A percentile compares a stretch with the other conserved stretches of the same genome.
These are phyloP conservation scores for Pseudonaja textilis DNA, from an alignment of 2,113 vertebrate genomes.

Conservation along the genomic window DNA sequence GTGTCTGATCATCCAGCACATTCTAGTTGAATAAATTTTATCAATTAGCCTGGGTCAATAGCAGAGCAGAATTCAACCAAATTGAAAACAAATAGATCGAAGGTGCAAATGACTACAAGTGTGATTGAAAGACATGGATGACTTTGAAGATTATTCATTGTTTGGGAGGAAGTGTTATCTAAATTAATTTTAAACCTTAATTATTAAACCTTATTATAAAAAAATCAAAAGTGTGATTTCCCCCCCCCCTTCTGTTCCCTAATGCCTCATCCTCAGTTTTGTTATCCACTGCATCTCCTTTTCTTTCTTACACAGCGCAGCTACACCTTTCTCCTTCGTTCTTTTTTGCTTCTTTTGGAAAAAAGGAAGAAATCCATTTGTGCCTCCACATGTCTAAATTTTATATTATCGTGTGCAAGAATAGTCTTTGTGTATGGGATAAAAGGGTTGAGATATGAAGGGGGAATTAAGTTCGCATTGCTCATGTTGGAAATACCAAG, in stretches of 20 bases:
- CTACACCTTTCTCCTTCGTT: not conserved
- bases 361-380: not conserved
- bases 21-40: not conserved
- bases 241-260: not conserved
- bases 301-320: not conserved
- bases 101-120: not conserved
- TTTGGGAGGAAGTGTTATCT: not conserved
- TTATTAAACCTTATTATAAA: no score
- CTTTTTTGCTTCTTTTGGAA: not conserved
- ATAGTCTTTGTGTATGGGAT: not conserved
- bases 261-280: not conserved
- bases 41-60: not conserved
- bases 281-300: not conserved
- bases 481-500: no score
- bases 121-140: not conserved
- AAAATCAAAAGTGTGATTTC: not conserved
- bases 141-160: not conserved
- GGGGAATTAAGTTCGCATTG: not conserved
- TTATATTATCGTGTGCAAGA: not conserved
- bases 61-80: not conserved
- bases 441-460: not conserved
- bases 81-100: not conserved
- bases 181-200: not conserved
- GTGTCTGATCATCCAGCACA: not conserved
- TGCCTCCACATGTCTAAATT: not conserved